Percentiles rank a stretch among this genome's conserved stretches.
phyloP scores from a whole-genome alignment of 53 echinoderm and acorn worm genomes.

The Hippasteria phrygiana region DNA sequence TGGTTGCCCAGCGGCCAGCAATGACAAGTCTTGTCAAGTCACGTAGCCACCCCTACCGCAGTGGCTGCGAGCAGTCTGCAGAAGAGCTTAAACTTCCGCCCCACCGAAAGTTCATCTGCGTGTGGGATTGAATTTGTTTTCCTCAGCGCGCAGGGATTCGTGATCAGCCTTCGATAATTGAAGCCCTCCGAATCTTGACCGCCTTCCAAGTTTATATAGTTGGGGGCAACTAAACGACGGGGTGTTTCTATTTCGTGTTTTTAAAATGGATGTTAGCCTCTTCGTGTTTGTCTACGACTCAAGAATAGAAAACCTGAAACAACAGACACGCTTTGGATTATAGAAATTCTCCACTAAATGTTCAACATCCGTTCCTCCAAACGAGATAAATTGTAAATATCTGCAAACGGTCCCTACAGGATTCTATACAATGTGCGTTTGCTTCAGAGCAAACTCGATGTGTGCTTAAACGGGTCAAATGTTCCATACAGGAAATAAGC shows the following conservation, averaged over 20 bases:
- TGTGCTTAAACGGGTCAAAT: not conserved
- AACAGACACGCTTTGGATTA: not conserved
- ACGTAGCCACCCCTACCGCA: conserved; percentile 35
- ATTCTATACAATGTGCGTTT: not conserved
- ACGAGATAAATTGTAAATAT: not conserved
- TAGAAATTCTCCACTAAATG: not conserved
- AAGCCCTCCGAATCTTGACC: not conserved
- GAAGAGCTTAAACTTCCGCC: conserved; percentile 41
- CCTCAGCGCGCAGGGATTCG: not conserved
- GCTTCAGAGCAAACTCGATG: not conserved
- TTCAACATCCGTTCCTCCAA: not conserved
- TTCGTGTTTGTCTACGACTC: not conserved
- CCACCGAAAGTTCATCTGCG: conserved; percentile 45
- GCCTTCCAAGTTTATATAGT: not conserved
- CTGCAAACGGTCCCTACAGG: not conserved
- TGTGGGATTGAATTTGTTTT: conserved; percentile 18
- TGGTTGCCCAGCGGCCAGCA: not conserved
- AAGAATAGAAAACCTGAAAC: not conserved
- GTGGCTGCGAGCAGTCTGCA: conserved; percentile 19
- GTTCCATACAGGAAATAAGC: not conserved
- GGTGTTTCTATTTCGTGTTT: conserved; percentile 10
- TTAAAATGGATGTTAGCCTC: conserved; percentile 17
- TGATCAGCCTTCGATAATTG: conserved; percentile 25
- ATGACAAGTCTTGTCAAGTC: conserved; percentile 44
- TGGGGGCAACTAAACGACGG: conserved; percentile 1